Base-by-base conservation (phyloP, 2,113 vertebrate species). In the Acrocephalus arundinaceus region DNA sequence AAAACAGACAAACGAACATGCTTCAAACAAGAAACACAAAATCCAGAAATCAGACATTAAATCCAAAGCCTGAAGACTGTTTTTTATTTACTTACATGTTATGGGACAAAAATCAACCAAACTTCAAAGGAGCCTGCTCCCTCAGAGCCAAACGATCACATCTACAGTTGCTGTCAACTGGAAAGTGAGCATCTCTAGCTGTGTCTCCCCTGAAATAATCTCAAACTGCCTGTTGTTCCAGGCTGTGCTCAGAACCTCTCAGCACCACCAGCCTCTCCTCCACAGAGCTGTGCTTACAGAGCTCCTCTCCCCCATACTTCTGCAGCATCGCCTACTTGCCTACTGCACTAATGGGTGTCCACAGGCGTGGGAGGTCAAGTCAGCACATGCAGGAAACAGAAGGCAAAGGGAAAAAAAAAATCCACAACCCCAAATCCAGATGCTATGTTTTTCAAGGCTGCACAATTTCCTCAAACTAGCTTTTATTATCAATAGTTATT, bases 1-100 rank as follows among this genome's bases (percentile, higher is more conserved):
- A 68, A 96, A 91, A 68, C 31, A 67, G 58, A 84, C 25, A 88
- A 82, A 65, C 6, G 52, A 75, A 90, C 82, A 68, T 43, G 21
- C 39, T 83, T 21, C 33, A 80, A 89, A 88, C 0, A 2, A 74
- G 31, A 65, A 89, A 75, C 30, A 80, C 14, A 80, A 89, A 96
- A 65, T 54, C 70, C 55, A 61, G 72, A 88, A 86, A 62, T 85
- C 59, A 68, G 58, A 93, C 35, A 84, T 43, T 67, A 96, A 78
- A 94, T 71, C 8, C 55, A 90, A 63, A 96, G 63, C 58, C 89
- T 89, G 68, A 92, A 72, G 61, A 65, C 33, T 87, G 15, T 15
- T 83, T 85, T 94, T 61, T 15, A 15, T 66, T 92, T 97, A 98
- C 98, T 98, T 97, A 98, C 98, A 59, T 85, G 90, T 82, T 90